Evolutionary conservation across 37 sponge, comb jelly and placozoan species (phyloP), one percentile per base, ranked within the genome.

Genomic region (Hormiphora californensis): DNA sequence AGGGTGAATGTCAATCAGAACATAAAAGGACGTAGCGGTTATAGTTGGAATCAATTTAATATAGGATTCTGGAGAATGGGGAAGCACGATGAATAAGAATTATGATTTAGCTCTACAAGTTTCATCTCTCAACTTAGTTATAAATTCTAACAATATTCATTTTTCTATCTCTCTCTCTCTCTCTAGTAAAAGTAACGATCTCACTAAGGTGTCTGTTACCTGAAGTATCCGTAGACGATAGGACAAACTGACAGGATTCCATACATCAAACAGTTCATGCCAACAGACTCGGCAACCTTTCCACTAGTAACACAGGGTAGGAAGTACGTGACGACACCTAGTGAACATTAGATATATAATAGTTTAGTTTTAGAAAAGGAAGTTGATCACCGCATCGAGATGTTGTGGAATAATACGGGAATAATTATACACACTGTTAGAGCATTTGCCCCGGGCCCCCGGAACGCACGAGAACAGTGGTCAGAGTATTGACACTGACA

Each of bases 181-280:
- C n/a, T n/a, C n/a, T n/a, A n/a, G n/a, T n/a, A n/a, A n/a, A n/a
- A n/a, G n/a, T 12, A 46, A 46, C 51, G 12, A 46, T 46, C 12
- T 46, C 51, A 46, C 11, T 12, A 12, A 8, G 51, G 12, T 46
- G 8, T 46, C 51, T 46, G 30, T 73, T 40, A 73, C 81, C 81
- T 73, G 27, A 73, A 73, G 81, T 73, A 73, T 21, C 81, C 81
- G 46, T 73, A 73, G 27, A 73, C 44, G 25, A 73, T 33, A 40
- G 81, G 81, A 5, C 40, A 43, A 11, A 73, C 46, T 17, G 46
- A 43, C 27, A 73, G 23, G 25, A 73, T 73, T 21, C 81, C 81
- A 28, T 73, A 73, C 46, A 73, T 73, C 8, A 73, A 22, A 36
- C 81, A 73, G 23, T 73, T 46, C 81, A 43, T 46, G 40, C 81